Base-by-base conservation (phyloP, 2,888 invertebrate species). In the Falcaria lacertinaria region DNA sequence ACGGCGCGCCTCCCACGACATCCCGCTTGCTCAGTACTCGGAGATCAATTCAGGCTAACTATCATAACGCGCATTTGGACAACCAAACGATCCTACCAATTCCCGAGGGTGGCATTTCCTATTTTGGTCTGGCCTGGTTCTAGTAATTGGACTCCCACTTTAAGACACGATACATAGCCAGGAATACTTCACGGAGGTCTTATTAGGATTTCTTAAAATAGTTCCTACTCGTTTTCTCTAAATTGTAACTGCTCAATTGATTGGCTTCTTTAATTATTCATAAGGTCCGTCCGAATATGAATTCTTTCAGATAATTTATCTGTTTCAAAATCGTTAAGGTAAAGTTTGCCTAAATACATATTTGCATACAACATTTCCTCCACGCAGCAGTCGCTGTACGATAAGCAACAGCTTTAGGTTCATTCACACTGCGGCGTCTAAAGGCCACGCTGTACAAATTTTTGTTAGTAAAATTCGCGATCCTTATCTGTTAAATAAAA, bases 1-100 rank as follows among this genome's bases (percentile, higher is more conserved):
- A 74, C 61, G 55, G 60, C 47, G 42, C 57, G 64, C 80, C 78
- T 81, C 87, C 84, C 84, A 85, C 84, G 74, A 68, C 64, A 78
- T 86, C 85, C 84, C 78, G 70, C 72, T 81, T 65, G 64, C 53
- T 51, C 48, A 28, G 28, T 28, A 3, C 37, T 13, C 55, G 61
- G 57, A 50, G 59, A 59, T 66, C 78, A 79, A 81, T 85, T 86
- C 74, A 69, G 73, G 56, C 69, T 70, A 71, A 72, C 65, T 66
- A 64, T 69, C 64, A 66, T 57, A 65, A 59, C 43, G 52, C 53
- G 56, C 61, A 65, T 72, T 76, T 66, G 63, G 62, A 54, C 53
- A 58, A 43, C 44, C 57, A 52, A 50, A 50, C 45, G 56, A 50
- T 53, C 57, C 47, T 49, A 52, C 60, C 63, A 63, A 70, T 74